Conservation (phyloP, 2,888 invertebrate species). For the Andricus curvator region DNA sequence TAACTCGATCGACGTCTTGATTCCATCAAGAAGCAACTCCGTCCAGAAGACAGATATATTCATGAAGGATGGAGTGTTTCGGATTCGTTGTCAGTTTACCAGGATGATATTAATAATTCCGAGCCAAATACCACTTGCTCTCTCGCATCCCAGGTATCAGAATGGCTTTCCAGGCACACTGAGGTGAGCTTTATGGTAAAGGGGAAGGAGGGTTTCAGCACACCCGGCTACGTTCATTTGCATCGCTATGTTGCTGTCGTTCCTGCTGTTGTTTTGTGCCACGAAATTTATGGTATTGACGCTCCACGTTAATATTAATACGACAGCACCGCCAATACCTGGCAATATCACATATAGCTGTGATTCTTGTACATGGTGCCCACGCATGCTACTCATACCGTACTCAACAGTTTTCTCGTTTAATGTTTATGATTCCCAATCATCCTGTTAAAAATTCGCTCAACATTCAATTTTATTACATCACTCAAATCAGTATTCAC, state of each 20-base stretch:
- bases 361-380: neutral
- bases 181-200: conserved; percentile 9
- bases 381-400: neutral
- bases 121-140: conserved; percentile 11
- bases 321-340: conserved; percentile 12
- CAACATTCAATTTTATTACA: neutral
- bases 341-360: conserved; percentile 1
- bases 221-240: conserved; percentile 47
- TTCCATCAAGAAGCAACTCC: neutral
- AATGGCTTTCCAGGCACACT: neutral
- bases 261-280: conserved; percentile 47
- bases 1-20: neutral
- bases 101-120: conserved; percentile 19
- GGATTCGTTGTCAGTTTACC: neutral
- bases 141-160: conserved; percentile 7
- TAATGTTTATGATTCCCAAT: neutral
- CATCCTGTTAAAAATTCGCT: neutral
- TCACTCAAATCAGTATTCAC: neutral
- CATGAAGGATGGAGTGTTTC: neutral
- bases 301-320: conserved; percentile 52
- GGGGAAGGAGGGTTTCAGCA: conserved; percentile 6
- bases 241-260: conserved; percentile 47
- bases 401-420: neutral
- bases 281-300: conserved; percentile 52
- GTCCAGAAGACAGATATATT: neutral